Evolutionary conservation across 1,140 invertebrate genomes (phyloP), one percentile per base, ranked within the genome.

Genomic region (Aphaenogaster rudis): DNA sequence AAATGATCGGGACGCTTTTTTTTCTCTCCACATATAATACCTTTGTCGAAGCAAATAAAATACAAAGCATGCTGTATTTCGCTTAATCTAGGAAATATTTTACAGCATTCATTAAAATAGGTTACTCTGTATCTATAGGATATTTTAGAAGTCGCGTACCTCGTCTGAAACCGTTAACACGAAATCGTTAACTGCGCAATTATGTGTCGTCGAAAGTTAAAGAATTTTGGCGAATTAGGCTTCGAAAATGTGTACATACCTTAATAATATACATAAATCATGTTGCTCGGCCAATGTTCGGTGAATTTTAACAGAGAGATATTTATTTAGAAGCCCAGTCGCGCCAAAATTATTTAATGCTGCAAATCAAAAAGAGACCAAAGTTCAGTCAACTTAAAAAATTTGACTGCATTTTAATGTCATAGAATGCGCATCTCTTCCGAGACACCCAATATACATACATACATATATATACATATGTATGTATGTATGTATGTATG

Each of bases 101-200:
- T 71, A 61, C 80, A 36, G 69, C 69, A 84, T 76, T 74, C 69
- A 84, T 84, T 84, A 84, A 76, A 84, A 84, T 84, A 33, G 54
- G 69, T 74, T 74, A 61, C 42, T 84, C 28, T 61, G 54, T 61
- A 72, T 21, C n/a, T 57, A 48, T 61, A 76, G 80, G 21, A 61
- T 39, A 36, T 63, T 33, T 61, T 61, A 50, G 54, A 76, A 76
- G n/a, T 48, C 33, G 33, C 45, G 21, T 76, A 39, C n/a, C 80
- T 81, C 21, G 15, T 57, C 9, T 45, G 78, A 71, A 71, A 45
- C 13, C 17, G 42, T 74, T 61, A 69, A 11, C 42, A 13, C 48
- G 59, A 54, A 39, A 39, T 63, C 7, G 17, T 61, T 76, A 71
- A 80, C 36, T 21, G 39, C 42, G 13, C n/a, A 48, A 45, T 17